Base-by-base conservation (phyloP, 2,113 vertebrate species). In the Menidia beryllina region DNA sequence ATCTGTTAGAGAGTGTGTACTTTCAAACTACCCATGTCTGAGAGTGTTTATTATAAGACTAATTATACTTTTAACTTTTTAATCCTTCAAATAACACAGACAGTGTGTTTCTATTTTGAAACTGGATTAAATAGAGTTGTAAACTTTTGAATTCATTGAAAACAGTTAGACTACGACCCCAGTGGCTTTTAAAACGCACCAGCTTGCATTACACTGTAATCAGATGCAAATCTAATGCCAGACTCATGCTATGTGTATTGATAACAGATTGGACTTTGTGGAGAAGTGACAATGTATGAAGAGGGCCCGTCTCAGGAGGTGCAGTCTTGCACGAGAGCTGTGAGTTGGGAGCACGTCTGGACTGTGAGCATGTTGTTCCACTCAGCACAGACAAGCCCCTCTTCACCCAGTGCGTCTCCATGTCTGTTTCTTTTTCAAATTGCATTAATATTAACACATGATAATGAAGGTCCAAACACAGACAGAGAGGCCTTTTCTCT, bases 391-490 rank as follows among this genome's bases (percentile, higher is more conserved):
- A 65, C 79, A 41, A 78, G 66, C 69, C 87, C 79, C 80, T 82
- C 78, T 85, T 85, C 77, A 79, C 85, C 73, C 72, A 53, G 63
- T 69, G 84, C 86, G 86, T 87, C 81, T 88, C 74, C 66, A 19
- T 69, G 85, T 90, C 83, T 82, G 89, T 89, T 84, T 90, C 75
- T 88, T 85, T 90, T 85, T 92, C 84, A 94, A 93, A 91, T 93
- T 94, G 75, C 88, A 93, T 88, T 93, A 94, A 93, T 89, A 91
- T 91, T 93, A 93, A 92, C 91, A 94, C 94, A 96, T 94, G 92
- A 85, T 93, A 95, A 95, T 94, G 93, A 95, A 94, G 95, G 90
- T 67, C 73, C 87, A 88, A 89, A 94, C 87, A 75, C 90, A 93
- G 90, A 92, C 84, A 89, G 81, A 88, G 86, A 77, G 80, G 58